A percentile compares a stretch with the other conserved stretches of the same genome.
phyloP scores from a whole-genome alignment of 2,797 vertebrate species.

The Pyrocephalus nanus region DNA sequence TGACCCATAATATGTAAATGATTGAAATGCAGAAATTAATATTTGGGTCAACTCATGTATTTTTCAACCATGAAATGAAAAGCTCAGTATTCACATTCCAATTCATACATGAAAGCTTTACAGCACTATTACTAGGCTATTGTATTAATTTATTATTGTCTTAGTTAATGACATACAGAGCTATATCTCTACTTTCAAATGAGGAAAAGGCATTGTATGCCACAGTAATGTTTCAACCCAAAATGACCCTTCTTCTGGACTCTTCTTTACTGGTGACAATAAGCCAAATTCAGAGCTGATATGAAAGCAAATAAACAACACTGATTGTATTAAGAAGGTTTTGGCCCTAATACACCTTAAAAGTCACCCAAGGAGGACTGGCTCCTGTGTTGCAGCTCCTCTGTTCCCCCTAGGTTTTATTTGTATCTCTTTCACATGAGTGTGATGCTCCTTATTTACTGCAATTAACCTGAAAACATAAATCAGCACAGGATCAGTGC shows the following conservation, averaged over 20 bases:
- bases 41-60: conserved; percentile 79
- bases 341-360: neutral
- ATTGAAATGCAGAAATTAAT: conserved; percentile 77
- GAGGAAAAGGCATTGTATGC: neutral
- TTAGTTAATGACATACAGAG: conserved; percentile 67
- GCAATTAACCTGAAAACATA: neutral
- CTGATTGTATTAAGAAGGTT: neutral
- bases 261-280: neutral
- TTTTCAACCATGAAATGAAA: conserved; percentile 83
- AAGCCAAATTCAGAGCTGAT: neutral
- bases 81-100: conserved; percentile 74
- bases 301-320: neutral
- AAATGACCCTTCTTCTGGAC: neutral
- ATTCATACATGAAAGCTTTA: conserved; percentile 74
- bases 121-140: conserved; percentile 62
- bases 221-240: neutral
- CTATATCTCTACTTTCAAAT: conserved; percentile 19
- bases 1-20: conserved; percentile 81
- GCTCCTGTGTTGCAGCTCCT: neutral
- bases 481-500: neutral
- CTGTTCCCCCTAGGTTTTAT: neutral
- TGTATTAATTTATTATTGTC: conserved; percentile 75
- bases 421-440: neutral
- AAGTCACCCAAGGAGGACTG: neutral
- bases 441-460: neutral